Evolutionary conservation across 2,797 vertebrate species (phyloP), one percentile per base, ranked within the genome.

Genomic region (Antennarius maculatus): DNA sequence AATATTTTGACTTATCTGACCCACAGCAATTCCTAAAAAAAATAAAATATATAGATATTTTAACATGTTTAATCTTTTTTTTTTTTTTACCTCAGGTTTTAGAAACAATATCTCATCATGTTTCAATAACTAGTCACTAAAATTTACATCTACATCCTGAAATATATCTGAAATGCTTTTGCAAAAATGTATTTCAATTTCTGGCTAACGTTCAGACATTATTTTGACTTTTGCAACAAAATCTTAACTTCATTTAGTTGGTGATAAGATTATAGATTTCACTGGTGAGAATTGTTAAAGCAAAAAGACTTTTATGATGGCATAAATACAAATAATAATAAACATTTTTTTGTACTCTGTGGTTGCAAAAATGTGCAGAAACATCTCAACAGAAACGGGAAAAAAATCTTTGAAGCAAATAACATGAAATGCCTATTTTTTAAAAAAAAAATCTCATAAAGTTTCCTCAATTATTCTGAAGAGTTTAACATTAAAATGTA

Each of bases 1-100:
- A 71, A 75, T 81, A 68, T 81, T 79, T 74, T 71, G 78, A 83
- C 69, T 66, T 69, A 77, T 85, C 69, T 81, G 77, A 83, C 61
- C 79, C 70, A 51, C 52, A 52, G 29, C n/a, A 69, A 66, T 28
- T 66, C 69, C 37, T 2, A 15, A 47, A 31, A 31, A 28, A 50
- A 28, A 14, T 50, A 14, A 39, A 39, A 8, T 39, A 39, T 39
- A 1, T 39, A 34, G 31, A 34, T 5, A 34, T 12, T 1, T 11
- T 11, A 7, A 42, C 41, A 13, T 42, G 8, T 12, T 42, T 11
- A 13, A 12, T 14, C 13, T 4, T n/a, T n/a, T n/a, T n/a, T n/a
- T n/a, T 11, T 41, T 10, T 11, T 12, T 41, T 41, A 11, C 1
- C 39, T 41, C 39, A 41, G 2, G 12, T 13, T 41, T 34, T 34